These are phyloP conservation scores for Neomorphus geoffroyi DNA, from an alignment of 2,797 vertebrate genomes.

Conservation along the genomic window DNA sequence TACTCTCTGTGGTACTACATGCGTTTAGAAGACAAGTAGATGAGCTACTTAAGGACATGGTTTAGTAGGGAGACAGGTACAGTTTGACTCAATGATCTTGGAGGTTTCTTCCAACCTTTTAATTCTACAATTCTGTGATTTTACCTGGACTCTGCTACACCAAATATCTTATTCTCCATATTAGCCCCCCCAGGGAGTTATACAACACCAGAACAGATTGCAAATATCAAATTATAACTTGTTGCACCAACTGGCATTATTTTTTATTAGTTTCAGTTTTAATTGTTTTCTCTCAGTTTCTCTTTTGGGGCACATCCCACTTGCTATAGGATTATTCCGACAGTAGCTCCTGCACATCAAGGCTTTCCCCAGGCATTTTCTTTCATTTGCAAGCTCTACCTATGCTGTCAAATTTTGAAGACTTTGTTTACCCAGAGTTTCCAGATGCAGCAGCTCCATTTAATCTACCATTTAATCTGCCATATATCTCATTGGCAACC, in stretches of 20 bases:
- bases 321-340: neutral
- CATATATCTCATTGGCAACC: neutral
- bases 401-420: neutral
- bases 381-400: neutral
- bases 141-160: neutral
- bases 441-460: neutral
- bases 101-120: no score
- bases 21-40: no score
- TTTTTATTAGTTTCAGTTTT: conserved; percentile 22
- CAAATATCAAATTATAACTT: conserved; percentile 37
- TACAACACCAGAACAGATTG: conserved; percentile 14
- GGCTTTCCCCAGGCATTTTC: neutral
- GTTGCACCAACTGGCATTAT: neutral
- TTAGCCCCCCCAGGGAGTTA: neutral
- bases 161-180: accelerated
- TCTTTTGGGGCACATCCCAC: neutral
- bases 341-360: neutral
- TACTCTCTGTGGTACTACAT: neutral
- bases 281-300: conserved; percentile 17
- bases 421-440: neutral
- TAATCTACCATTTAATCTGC: neutral
- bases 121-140: no score
- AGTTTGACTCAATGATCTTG: no score
- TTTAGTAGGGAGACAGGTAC: no score
- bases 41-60: no score